Conservation (phyloP, 2,113 vertebrate genomes). For the Chinchilla lanigera region DNA sequence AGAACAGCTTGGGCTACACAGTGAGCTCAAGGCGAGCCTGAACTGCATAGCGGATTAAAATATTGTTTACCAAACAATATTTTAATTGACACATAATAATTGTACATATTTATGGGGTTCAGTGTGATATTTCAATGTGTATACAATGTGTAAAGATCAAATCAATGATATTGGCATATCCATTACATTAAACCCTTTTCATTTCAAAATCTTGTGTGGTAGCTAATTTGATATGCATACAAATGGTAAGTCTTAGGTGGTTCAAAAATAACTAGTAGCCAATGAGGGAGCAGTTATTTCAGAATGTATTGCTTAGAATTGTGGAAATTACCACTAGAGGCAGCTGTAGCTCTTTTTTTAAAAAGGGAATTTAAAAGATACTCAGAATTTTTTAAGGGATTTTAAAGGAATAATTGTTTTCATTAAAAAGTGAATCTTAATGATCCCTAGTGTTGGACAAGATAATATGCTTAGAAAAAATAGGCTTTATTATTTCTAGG, state of each 20-base stretch:
- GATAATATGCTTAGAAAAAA: slow-evolving; percentile 8
- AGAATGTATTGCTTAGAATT: neutral
- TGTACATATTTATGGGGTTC: neutral
- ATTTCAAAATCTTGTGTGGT: neutral
- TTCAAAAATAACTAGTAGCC: neutral
- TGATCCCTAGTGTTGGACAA: neutral
- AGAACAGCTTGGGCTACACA: too few species aligned
- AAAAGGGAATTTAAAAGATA: neutral
- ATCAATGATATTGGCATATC: neutral
- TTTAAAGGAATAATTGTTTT: neutral
- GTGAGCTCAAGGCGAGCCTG: too few species aligned
- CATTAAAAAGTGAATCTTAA: neutral
- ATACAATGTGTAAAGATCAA: neutral
- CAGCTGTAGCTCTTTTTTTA: neutral
- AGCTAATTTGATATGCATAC: neutral
- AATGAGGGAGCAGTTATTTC: neutral
- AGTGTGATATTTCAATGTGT: neutral
- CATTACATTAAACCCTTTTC: neutral
- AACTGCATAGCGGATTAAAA: too few species aligned
- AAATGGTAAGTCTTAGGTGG: neutral
- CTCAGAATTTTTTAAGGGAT: neutral
- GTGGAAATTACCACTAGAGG: neutral
- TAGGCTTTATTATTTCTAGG: slow-evolving; percentile 21
- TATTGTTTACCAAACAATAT: neutral
- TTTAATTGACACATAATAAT: neutral